phyloP scores from a whole-genome alignment of 2,113 vertebrate species.

The Lepus americanus region DNA sequence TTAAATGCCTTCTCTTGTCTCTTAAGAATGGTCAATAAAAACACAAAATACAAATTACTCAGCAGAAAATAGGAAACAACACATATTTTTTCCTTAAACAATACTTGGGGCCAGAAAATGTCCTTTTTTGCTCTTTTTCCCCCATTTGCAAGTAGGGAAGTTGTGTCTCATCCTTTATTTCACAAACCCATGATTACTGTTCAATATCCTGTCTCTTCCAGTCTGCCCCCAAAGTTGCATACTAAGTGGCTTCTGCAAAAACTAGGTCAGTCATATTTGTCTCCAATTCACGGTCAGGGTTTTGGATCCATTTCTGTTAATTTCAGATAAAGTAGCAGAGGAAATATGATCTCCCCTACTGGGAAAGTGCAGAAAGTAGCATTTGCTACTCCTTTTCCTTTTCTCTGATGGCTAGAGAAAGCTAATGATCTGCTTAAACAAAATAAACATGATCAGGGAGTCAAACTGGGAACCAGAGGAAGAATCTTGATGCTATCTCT shows the following conservation, averaged over 20 bases:
- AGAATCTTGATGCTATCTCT: not conserved
- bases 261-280: not conserved
- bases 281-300: not conserved
- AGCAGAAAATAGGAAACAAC: not conserved
- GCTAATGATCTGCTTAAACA: slow-evolving; percentile 19
- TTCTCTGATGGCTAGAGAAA: not conserved
- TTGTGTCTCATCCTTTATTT: not conserved
- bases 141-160: not conserved
- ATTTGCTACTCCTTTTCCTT: not conserved
- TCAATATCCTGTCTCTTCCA: not conserved
- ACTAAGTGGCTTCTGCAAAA: not conserved
- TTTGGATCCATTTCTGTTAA: slow-evolving; percentile 4
- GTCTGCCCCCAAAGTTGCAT: not conserved
- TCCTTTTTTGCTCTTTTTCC: not conserved
- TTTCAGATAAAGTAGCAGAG: slow-evolving; percentile 20
- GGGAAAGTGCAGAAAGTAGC: not conserved
- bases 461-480: not conserved
- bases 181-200: not conserved
- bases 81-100: not conserved
- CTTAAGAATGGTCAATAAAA: slow-evolving; percentile 37
- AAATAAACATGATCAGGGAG: not conserved
- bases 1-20: not conserved
- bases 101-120: not conserved
- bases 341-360: not conserved
- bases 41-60: not conserved